These are phyloP conservation scores for Acipenser oxyrinchus DNA, from an alignment of 2,797 vertebrate genomes.

Conservation along the genomic window DNA sequence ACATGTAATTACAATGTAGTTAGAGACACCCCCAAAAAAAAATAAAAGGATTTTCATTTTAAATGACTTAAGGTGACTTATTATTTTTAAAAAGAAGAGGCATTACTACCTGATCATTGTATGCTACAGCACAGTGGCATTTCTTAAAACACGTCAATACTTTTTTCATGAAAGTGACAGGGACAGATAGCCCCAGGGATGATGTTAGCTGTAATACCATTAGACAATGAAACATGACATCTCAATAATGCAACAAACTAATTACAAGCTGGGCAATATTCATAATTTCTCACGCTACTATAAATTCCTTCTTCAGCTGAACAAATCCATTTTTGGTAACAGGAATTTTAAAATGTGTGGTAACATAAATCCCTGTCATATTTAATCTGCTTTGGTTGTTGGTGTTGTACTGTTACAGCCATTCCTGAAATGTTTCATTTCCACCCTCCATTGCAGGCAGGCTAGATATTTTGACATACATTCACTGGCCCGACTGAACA, in stretches of 20 bases:
- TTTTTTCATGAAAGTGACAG: conserved; percentile 33
- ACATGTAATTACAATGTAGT: too few relatives aligned
- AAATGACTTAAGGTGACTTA: neutral
- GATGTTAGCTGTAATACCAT: conserved; percentile 56
- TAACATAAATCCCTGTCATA: too few relatives aligned
- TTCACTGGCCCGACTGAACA: conserved; percentile 50
- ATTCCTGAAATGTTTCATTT: too few relatives aligned
- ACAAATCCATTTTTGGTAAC: too few relatives aligned
- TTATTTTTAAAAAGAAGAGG: conserved; percentile 11
- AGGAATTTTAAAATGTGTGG: too few relatives aligned
- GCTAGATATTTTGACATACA: conserved; percentile 12
- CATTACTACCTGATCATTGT: conserved; percentile 6
- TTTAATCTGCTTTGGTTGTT: too few relatives aligned
- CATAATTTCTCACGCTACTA: conserved; percentile 49
- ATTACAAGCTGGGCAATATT: conserved; percentile 45
- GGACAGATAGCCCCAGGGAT: conserved; percentile 42
- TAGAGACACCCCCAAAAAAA: neutral
- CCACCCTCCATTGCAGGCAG: too few relatives aligned
- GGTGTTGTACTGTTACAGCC: too few relatives aligned
- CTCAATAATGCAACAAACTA: conserved; percentile 56
- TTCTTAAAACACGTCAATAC: conserved; percentile 36
- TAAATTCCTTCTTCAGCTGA: too few relatives aligned
- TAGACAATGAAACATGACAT: conserved; percentile 60
- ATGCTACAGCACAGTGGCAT: conserved; percentile 7
- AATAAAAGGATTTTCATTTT: neutral